Percentiles rank a stretch among this genome's conserved stretches.
Evolutionary conservation across 2,797 vertebrate genomes (phyloP).

Genomic region (Neomorphus geoffroyi): DNA sequence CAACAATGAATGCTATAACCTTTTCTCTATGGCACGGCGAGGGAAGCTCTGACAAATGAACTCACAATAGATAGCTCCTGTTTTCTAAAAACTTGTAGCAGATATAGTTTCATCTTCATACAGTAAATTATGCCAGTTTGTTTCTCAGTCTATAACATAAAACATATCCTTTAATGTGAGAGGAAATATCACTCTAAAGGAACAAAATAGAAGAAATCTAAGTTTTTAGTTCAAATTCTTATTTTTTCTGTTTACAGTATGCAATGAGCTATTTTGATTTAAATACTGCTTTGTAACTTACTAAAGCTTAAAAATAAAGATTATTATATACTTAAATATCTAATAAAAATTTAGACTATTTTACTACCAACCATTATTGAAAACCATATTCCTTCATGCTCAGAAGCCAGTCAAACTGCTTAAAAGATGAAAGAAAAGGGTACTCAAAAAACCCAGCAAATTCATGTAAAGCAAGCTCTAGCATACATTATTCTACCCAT

Average conservation of each 20-base stretch:
- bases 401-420: not conserved
- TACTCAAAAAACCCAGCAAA: not conserved
- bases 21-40: slow-evolving; percentile 35
- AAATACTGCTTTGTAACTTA: not conserved
- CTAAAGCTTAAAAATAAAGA: not conserved
- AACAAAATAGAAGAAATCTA: not conserved
- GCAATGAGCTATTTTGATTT: not conserved
- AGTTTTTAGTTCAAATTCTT: not conserved
- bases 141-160: not conserved
- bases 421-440: not conserved
- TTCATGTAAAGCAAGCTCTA: not conserved
- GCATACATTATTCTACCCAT: not conserved
- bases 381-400: fast-evolving
- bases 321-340: not conserved
- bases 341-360: not conserved
- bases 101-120: not conserved
- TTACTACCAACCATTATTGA: not conserved
- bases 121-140: slow-evolving; percentile 22
- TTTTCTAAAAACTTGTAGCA: slow-evolving; percentile 36
- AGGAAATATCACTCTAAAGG: not conserved
- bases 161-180: slow-evolving; percentile 5
- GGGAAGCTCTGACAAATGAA: slow-evolving; percentile 47
- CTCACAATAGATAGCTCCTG: slow-evolving; percentile 32
- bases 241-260: not conserved
- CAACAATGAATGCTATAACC: slow-evolving; percentile 47